Percentiles rank a stretch among this genome's conserved stretches.
phyloP scores from a whole-genome alignment of 2,888 invertebrate genomes.

The Automeris io region DNA sequence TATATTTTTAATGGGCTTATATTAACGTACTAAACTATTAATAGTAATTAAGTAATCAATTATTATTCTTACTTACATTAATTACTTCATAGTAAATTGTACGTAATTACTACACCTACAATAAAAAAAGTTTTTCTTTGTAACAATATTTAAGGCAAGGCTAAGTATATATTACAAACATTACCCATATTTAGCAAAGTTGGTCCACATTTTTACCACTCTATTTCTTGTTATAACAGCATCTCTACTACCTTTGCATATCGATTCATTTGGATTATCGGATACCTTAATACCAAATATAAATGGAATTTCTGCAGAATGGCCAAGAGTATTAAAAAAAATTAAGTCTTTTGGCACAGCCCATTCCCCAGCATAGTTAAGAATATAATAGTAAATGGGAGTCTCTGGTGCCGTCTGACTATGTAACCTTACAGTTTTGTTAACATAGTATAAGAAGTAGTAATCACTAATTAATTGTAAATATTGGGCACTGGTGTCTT shows the following conservation, averaged over 20 bases:
- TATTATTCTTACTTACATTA: not conserved
- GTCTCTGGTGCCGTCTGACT: constrained; percentile 41
- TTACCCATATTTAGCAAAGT: constrained; percentile 71
- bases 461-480: constrained; percentile 60
- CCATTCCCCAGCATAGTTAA: constrained; percentile 58
- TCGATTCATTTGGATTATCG: constrained; percentile 15
- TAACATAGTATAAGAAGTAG: constrained; percentile 57
- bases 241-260: constrained; percentile 51
- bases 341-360: constrained; percentile 34
- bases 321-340: constrained; percentile 49
- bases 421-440: constrained; percentile 55
- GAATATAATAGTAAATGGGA: constrained; percentile 58
- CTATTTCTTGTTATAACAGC: constrained; percentile 47
- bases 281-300: constrained; percentile 44
- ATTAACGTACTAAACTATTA: too few relatives aligned
- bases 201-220: constrained; percentile 67
- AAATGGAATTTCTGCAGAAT: constrained; percentile 57
- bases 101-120: too few relatives aligned
- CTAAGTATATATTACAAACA: too few relatives aligned
- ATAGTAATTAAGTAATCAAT: not conserved
- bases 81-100: constrained; percentile 1
- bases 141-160: too few relatives aligned
- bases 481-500: constrained; percentile 51
- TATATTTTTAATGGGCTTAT: too few relatives aligned
- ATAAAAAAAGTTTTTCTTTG: too few relatives aligned